Evolutionary conservation across 2,113 vertebrate species (phyloP).

Genomic region (Motacilla alba): DNA sequence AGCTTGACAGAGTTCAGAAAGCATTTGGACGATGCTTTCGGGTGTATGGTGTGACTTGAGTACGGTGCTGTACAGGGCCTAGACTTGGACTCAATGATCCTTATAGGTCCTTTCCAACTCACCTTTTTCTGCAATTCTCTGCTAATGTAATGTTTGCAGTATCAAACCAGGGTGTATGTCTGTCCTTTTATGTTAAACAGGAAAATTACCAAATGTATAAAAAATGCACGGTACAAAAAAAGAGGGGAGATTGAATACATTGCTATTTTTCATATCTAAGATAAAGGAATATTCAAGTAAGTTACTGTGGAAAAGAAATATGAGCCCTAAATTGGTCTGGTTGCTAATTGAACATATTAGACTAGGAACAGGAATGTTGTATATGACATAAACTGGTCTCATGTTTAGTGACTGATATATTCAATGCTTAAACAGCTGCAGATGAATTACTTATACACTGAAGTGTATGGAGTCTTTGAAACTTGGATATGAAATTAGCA

Average conservation of each 20-base stretch:
- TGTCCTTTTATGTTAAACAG: neutral
- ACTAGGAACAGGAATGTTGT: neutral
- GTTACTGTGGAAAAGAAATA: neutral
- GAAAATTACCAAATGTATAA: neutral
- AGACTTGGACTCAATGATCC: neutral
- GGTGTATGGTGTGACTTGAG: neutral
- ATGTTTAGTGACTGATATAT: neutral
- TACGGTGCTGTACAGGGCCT: neutral
- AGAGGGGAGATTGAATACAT: fast-evolving
- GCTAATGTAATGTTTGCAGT: neutral
- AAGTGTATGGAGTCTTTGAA: neutral
- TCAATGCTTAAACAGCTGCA: neutral
- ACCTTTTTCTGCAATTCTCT: neutral
- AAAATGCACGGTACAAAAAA: neutral
- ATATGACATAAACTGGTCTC: neutral
- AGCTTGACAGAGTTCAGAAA: neutral
- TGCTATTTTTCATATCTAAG: neutral
- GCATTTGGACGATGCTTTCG: neutral
- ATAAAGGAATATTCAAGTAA: neutral
- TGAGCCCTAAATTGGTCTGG: neutral
- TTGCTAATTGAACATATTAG: neutral
- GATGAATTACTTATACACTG: neutral
- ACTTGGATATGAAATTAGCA: neutral
- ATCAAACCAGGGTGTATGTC: neutral
- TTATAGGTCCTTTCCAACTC: neutral